Percentiles rank a stretch among this genome's conserved stretches.
Evolutionary conservation across 2,797 vertebrate genomes (phyloP).

Genomic region (Sebastes vulpes): DNA sequence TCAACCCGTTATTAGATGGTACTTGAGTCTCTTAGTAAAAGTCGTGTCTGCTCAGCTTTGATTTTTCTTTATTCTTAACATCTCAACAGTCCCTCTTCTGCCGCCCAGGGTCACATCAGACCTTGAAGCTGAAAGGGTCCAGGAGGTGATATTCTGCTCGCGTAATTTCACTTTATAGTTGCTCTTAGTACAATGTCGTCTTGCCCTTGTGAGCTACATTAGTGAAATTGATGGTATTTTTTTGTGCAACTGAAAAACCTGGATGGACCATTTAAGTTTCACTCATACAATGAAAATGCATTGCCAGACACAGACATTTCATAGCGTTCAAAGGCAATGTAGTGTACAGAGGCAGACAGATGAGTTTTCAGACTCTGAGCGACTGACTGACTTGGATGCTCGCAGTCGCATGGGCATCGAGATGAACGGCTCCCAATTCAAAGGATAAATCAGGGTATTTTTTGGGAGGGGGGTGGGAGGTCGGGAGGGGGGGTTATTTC

Average conservation of each 20-base stretch:
- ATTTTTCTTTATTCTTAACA: conserved; percentile 27
- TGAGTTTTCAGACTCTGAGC: conserved; percentile 21
- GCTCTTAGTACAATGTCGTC: conserved; percentile 34
- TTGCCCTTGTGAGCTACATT: conserved; percentile 55
- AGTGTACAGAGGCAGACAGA: conserved; percentile 29
- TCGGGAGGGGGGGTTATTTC: conserved; percentile 7
- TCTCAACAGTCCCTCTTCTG: not conserved
- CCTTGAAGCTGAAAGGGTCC: conserved; percentile 1
- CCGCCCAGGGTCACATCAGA: not conserved
- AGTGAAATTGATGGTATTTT: conserved; percentile 48
- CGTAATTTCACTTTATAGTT: conserved; percentile 35
- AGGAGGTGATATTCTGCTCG: conserved; percentile 16
- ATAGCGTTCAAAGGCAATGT: conserved; percentile 22
- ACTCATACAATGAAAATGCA: conserved; percentile 33
- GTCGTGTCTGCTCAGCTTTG: not conserved
- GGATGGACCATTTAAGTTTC: conserved; percentile 39
- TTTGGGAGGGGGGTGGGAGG: fast-evolving
- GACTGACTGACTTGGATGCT: conserved; percentile 25
- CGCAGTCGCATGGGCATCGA: not conserved
- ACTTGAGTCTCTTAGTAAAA: conserved; percentile 26
- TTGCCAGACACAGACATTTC: not conserved
- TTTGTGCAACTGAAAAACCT: conserved; percentile 18
- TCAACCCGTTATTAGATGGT: conserved; percentile 30
- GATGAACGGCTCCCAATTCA: conserved; percentile 22
- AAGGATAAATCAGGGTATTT: not conserved